Base-by-base conservation (phyloP, 2,113 vertebrate genomes). In the Pangasianodon hypophthalmus region DNA sequence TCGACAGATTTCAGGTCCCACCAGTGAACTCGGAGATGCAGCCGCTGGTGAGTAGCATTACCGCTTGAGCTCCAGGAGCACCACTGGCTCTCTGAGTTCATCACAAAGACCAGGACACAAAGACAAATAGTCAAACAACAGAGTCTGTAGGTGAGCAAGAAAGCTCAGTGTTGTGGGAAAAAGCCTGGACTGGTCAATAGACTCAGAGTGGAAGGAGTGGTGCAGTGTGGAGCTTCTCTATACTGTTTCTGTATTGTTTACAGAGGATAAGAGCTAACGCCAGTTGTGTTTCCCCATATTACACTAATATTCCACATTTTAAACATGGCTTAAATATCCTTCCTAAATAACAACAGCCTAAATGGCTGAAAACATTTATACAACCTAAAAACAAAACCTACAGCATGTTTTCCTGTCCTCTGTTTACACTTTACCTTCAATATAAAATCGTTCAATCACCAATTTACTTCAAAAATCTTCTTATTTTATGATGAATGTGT, bases 1-100 rank as follows among this genome's bases (percentile, higher is more conserved):
- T 97, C 93, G 97, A 98, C 96, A 96, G 97, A 93, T 98, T 98
- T 95, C 98, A 98, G 94, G 98, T 98, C 89, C 98, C 98, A 93
- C 96, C 97, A 91, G 97, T 97, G 90, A 97, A 97, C 94, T 97
- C 97, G 90, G 97, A 98, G 96, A 98, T 97, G 90, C 97, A 98
- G 94, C 98, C 97, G 92, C 94, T 98, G 98, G 97, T 98, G 95
- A 97, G 97, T 71, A 62, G 13, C 71, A 50, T 50, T 50, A 37
- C 37, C 37, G 37, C 37, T 37, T 37, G 37, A 37, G 37, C 37
- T 37, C 37, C 37, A 37, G 37, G 37, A 37, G 37, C 37, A 37
- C 37, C 37, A 37, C 37, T 11, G 75, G 21, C 19, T 44, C 8
- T 29, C 14, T 37, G 50, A 37, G 26, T n/a, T 58, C 52, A 37